phyloP scores from a whole-genome alignment of 2,888 invertebrate species.

The Leptodirus hochenwartii region DNA sequence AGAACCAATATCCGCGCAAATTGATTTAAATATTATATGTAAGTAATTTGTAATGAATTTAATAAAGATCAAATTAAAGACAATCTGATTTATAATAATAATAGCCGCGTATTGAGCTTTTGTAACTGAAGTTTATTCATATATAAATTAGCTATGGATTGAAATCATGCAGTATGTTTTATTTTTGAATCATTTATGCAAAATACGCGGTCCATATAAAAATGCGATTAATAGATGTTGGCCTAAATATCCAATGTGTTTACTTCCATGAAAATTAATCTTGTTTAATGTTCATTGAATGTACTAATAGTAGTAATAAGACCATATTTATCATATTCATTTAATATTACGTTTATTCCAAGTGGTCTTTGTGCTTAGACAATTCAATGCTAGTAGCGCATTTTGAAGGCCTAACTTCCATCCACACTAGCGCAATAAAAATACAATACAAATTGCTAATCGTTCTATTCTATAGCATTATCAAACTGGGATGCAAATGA shows the following conservation, averaged over 20 bases:
- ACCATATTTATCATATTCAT: no score
- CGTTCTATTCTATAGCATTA: constrained; percentile 1
- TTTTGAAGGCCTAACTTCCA: background rate
- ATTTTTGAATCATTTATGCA: background rate
- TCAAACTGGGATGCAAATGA: background rate
- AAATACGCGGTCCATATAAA: background rate
- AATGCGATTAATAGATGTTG: background rate
- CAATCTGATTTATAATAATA: no score
- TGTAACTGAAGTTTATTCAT: no score
- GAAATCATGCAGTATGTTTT: constrained; percentile 1
- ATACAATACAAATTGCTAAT: background rate
- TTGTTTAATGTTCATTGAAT: constrained; percentile 1
- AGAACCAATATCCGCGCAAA: constrained; percentile 44
- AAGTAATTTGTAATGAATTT: constrained; percentile 20
- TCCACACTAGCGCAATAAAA: background rate
- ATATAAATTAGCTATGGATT: no score
- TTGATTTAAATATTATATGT: constrained; percentile 57
- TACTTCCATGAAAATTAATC: no score
- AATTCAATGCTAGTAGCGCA: no score
- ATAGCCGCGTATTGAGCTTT: no score
- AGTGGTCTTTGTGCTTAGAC: no score
- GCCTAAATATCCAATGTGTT: no score
- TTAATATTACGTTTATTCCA: no score
- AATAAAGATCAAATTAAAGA: background rate
- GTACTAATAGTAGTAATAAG: no score